A percentile compares a stretch with the other conserved stretches of the same genome.
These are phyloP conservation scores for Drosophila lini DNA, from an alignment of 1,140 invertebrate species.

Conservation along the genomic window DNA sequence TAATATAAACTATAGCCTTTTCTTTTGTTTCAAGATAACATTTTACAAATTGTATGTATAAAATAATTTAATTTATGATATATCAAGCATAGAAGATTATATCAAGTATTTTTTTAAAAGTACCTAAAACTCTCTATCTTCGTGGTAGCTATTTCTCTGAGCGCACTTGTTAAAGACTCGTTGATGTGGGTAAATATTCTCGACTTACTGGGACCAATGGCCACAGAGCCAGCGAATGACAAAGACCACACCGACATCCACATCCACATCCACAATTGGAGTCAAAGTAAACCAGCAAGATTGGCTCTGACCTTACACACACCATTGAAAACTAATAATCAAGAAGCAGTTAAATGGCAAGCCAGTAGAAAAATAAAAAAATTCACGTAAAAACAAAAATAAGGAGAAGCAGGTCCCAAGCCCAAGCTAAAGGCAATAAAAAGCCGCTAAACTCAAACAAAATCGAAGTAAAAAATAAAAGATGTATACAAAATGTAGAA, in stretches of 20 bases:
- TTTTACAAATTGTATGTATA: too few relatives aligned
- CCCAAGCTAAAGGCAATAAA: neutral
- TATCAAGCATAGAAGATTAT: too few relatives aligned
- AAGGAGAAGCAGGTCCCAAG: constrained; percentile 47
- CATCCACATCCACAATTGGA: constrained; percentile 46
- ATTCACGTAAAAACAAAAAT: constrained; percentile 7
- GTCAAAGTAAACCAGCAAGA: constrained; percentile 71
- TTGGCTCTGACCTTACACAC: constrained; percentile 71
- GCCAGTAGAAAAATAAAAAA: constrained; percentile 47
- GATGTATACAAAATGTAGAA: constrained; percentile 1
- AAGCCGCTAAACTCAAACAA: constrained; percentile 19
- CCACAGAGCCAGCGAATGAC: constrained; percentile 34
- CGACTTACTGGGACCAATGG: constrained; percentile 37
- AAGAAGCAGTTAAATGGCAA: constrained; percentile 74
- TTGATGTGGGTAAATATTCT: constrained; percentile 31
- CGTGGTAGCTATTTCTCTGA: neutral
- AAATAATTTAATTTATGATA: too few relatives aligned
- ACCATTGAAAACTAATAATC: constrained; percentile 60
- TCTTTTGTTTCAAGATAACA: too few relatives aligned
- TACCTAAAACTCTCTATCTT: neutral
- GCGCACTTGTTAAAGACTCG: constrained; percentile 2
- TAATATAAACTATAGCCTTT: too few relatives aligned
- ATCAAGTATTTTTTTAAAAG: neutral
- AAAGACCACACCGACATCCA: constrained; percentile 23
- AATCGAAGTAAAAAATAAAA: constrained; percentile 24